Evolutionary conservation across 2,797 vertebrate genomes (phyloP), one percentile per base, ranked within the genome.

Genomic region (Hypotaenidia okinawae): DNA sequence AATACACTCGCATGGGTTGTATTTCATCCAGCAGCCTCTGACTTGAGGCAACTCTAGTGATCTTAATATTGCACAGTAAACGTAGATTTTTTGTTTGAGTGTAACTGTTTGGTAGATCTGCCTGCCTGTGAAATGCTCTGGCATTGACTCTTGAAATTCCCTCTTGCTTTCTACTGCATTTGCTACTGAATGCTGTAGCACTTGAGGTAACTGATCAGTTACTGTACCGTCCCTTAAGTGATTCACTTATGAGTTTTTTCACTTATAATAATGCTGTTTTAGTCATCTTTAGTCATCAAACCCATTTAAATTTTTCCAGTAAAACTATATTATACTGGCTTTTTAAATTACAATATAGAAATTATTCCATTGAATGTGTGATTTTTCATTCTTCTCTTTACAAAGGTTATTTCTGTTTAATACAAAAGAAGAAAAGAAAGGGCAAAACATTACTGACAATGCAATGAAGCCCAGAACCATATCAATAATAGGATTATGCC

Each of bases 341-440:
- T 78, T 84, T 89, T 94, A 88, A 91, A 94, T 91, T 95, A 85
- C 58, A 91, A 61, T 19, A 55, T 16, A 67, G 76, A 92, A 81
- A 62, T 24, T 0, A 64, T 57, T 76, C 35, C 41, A 22, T 54
- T 94, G 49, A 74, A 7, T 37, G 16, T 80, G 39, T 45, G 73
- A 80, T 51, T 84, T 82, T 84, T 83, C 35, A 63, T 35, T 80
- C 39, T 73, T 94, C 51, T 75, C 41, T 84, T 94, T 83, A 75
- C 41, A 91, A 68, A 58, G 21, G 7, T 51, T 85, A 58, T 72
- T 87, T 94, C n/a, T 86, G 23, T 55, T 90, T 74, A 64, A 63
- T 33, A 35, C 10, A 58, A 35, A 79, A 68, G 23, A 82, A 89
- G 24, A 84, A 89, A 81, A 90, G 32, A 75, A 79, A 77, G 75